A percentile compares a stretch with the other conserved stretches of the same genome.
phyloP scores from a whole-genome alignment of 2,888 invertebrate genomes.

The Pyrrhosoma nymphula region DNA sequence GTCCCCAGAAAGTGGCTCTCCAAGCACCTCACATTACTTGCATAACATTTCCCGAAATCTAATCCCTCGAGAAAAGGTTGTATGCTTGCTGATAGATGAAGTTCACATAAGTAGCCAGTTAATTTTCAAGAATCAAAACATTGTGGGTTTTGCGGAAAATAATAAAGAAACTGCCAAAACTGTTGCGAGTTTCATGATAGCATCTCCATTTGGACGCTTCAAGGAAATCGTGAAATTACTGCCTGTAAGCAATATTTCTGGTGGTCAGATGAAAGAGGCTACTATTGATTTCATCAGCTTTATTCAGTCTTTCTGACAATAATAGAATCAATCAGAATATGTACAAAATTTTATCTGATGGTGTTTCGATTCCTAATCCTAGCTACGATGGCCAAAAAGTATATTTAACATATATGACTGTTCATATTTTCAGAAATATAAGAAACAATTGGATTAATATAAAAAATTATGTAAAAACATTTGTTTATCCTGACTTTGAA shows the following conservation, averaged over 20 bases:
- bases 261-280: neutral
- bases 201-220: neutral
- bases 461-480: slow-evolving; percentile 33
- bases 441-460: slow-evolving; percentile 57
- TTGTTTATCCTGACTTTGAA: slow-evolving; percentile 34
- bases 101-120: neutral
- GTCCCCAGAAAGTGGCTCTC: neutral
- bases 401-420: slow-evolving; percentile 38
- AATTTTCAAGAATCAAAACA: neutral
- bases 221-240: neutral
- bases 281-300: neutral
- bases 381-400: neutral
- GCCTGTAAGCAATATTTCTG: neutral
- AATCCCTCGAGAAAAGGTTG: too few species aligned
- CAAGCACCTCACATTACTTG: neutral
- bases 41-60: too few species aligned
- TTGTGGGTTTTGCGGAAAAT: too few species aligned
- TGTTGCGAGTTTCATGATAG: too few species aligned
- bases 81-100: neutral
- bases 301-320: neutral
- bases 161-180: too few species aligned
- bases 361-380: neutral
- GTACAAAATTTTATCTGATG: neutral
- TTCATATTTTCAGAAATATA: slow-evolving; percentile 65
- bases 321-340: neutral